phyloP scores from a whole-genome alignment of 2,888 invertebrate genomes.

The Rhagophthalmus giganteus region DNA sequence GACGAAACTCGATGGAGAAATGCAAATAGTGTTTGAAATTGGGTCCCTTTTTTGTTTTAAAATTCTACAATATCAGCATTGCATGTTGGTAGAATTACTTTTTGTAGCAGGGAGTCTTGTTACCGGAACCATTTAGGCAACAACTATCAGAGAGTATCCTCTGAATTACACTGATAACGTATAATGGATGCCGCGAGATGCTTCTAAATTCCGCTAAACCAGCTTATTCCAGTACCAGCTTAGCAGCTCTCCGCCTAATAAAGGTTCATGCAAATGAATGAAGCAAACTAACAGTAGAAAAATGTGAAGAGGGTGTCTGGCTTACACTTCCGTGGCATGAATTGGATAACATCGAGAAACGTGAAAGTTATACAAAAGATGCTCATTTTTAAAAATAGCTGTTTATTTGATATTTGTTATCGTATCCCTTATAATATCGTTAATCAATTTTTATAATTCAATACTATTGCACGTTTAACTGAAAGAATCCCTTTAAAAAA shows the following conservation, averaged over 20 bases:
- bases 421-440: no score
- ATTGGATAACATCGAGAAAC: constrained; percentile 35
- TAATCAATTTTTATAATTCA: no score
- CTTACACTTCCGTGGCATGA: constrained; percentile 34
- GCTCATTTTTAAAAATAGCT: constrained; percentile 10
- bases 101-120: constrained; percentile 47
- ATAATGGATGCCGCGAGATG: constrained; percentile 51
- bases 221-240: constrained; percentile 43
- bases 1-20: no score
- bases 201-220: constrained; percentile 51
- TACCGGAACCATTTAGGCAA: constrained; percentile 48
- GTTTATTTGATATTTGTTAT: constrained; percentile 8
- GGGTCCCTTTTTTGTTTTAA: constrained; percentile 25
- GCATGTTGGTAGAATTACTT: constrained; percentile 43
- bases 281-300: constrained; percentile 39
- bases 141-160: constrained; percentile 48
- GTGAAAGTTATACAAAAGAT: constrained; percentile 32
- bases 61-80: constrained; percentile 28
- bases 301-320: constrained; percentile 42
- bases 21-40: no score
- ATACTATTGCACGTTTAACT: no score
- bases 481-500: no score
- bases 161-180: constrained; percentile 52
- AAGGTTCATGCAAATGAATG: constrained; percentile 53
- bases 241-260: constrained; percentile 44